Base-by-base conservation (phyloP, 2,888 invertebrate species). In the Acleris cristana region DNA sequence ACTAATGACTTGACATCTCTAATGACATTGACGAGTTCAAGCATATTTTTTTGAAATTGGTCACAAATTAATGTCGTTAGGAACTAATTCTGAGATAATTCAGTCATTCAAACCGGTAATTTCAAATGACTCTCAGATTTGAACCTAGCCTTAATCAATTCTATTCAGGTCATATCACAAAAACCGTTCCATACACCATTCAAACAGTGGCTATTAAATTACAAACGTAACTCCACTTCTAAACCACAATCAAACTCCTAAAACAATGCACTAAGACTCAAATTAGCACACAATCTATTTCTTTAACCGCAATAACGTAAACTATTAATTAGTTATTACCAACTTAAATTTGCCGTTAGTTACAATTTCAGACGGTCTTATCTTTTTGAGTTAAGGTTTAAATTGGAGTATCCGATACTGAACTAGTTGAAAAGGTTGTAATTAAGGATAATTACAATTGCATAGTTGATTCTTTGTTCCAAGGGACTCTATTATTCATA, bases 151-250 rank as follows among this genome's bases (percentile, higher is more conserved):
- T 19, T 54, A 30, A 34, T 34, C 2, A 54, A 34, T 4, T 18
- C 10, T 14, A 55, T 10, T 16, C 21, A 55, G 55, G 55, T 40
- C 40, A 55, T 14, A 19, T 40, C 55, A 40, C 14, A 55, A 40
- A n/a, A 55, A 55, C 34, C 19, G 5, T 14, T 34, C 14, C 14
- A 19, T 55, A 1, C 40, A 40, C 40, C 4, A 40, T 40, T 55
- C 40, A 40, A 21, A 40, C 55, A 40, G 40, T 55, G 34, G 34
- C 19, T 19, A 21, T 55, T 34, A 18, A 34, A 55, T 40, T 55
- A 55, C 55, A 19, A 40, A 21, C 40, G 14, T 55, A 40, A 19
- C 10, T 7, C 40, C 3, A 40, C 19, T 40, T 12, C 3, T 40
- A 16, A 14, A 19, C 2, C 1, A 34, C 14, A 40, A 12, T 18